Evolutionary conservation across 2,888 invertebrate species (phyloP).

Genomic region (Molorchus minor): DNA sequence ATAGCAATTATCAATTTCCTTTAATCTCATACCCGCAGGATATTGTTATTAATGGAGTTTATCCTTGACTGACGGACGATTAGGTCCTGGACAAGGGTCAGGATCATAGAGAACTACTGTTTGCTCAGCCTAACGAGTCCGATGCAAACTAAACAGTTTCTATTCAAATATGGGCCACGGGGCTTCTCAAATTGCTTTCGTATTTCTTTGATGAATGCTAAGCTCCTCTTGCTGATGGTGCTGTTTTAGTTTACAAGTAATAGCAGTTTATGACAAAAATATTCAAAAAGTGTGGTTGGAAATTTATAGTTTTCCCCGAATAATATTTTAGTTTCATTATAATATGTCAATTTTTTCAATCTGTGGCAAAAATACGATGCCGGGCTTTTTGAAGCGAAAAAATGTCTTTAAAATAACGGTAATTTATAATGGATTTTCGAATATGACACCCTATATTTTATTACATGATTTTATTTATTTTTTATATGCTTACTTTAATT

Average conservation of each 20-base stretch:
- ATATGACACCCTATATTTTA: too few relatives aligned
- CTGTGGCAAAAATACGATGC: background rate
- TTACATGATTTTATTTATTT: too few relatives aligned
- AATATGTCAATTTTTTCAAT: background rate
- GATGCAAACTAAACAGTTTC: constrained; percentile 47
- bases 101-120: constrained; percentile 43
- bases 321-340: background rate
- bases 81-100: constrained; percentile 47
- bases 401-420: background rate
- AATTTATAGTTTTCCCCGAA: background rate
- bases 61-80: constrained; percentile 49
- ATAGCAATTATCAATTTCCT: constrained; percentile 44
- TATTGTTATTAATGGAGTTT: constrained; percentile 43
- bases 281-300: too few relatives aligned
- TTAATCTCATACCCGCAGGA: constrained; percentile 39
- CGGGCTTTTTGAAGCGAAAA: background rate
- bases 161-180: constrained; percentile 38
- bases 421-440: too few relatives aligned
- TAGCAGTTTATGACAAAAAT: too few relatives aligned
- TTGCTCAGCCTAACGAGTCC: constrained; percentile 48
- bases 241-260: too few relatives aligned
- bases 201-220: constrained; percentile 38
- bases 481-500: too few relatives aligned
- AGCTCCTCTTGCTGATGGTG: background rate
- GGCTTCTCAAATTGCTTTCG: constrained; percentile 28